Conservation (phyloP, 2,888 invertebrate species). For the Nymphalis c-album region DNA sequence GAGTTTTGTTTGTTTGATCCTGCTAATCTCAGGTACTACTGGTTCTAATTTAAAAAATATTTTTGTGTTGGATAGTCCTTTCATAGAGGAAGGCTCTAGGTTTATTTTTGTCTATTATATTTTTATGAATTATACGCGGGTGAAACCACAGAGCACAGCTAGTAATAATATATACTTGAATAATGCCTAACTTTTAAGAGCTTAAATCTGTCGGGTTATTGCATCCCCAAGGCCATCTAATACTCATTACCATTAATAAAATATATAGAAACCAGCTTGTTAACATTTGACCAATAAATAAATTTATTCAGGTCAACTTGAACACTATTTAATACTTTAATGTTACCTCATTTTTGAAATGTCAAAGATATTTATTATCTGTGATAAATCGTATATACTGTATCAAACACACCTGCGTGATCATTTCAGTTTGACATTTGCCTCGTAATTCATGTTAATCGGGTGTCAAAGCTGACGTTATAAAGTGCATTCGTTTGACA, state of each 20-base stretch:
- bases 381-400: background rate
- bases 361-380: constrained; percentile 6
- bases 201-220: too few species aligned
- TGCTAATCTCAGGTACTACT: too few species aligned
- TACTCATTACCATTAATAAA: background rate
- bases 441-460: constrained; percentile 4
- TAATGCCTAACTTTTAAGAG: too few species aligned
- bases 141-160: too few species aligned
- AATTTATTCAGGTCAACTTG: background rate
- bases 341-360: constrained; percentile 7
- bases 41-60: too few species aligned
- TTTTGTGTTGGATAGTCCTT: too few species aligned
- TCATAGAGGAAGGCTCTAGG: too few species aligned
- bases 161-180: too few species aligned
- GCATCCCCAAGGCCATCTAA: background rate
- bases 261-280: background rate
- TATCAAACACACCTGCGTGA: constrained; percentile 3
- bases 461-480: background rate
- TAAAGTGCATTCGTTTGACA: constrained; percentile 4
- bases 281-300: background rate
- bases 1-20: too few species aligned
- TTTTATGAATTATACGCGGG: too few species aligned
- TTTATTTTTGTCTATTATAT: too few species aligned
- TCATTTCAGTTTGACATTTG: constrained; percentile 4
- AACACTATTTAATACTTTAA: constrained; percentile 1